Evolutionary conservation across 2,113 vertebrate species (phyloP).

Genomic region (Crotalus viridis): DNA sequence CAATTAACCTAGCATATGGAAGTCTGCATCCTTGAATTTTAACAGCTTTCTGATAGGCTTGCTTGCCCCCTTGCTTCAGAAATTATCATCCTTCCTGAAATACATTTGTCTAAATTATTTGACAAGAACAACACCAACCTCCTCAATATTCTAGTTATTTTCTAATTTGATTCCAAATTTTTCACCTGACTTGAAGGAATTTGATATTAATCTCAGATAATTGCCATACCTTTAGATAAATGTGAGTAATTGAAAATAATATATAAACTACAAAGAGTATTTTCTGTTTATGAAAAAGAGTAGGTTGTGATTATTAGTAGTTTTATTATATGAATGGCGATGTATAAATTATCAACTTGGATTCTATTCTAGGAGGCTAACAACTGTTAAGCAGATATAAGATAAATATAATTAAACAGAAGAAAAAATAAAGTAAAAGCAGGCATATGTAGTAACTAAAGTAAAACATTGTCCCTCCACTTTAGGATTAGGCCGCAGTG

Average conservation of each 20-base stretch:
- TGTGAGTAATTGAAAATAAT: background rate
- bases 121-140: background rate
- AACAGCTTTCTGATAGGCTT: background rate
- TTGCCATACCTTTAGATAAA: background rate
- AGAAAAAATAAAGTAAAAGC: background rate
- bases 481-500: background rate
- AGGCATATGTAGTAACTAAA: background rate
- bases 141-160: background rate
- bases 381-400: background rate
- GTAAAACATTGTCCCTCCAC: background rate
- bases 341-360: background rate
- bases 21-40: background rate
- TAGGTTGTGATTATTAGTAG: background rate
- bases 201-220: background rate
- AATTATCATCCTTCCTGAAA: background rate
- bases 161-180: background rate
- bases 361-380: background rate
- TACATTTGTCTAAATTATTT: background rate
- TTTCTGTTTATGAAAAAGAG: background rate
- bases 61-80: background rate
- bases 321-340: background rate
- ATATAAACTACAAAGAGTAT: background rate
- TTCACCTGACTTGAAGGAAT: background rate
- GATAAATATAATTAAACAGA: background rate
- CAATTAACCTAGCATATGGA: background rate